A percentile compares a stretch with the other conserved stretches of the same genome.
phyloP scores from a whole-genome alignment of 2,888 invertebrate species.

The Gnatocerus cornutus region DNA sequence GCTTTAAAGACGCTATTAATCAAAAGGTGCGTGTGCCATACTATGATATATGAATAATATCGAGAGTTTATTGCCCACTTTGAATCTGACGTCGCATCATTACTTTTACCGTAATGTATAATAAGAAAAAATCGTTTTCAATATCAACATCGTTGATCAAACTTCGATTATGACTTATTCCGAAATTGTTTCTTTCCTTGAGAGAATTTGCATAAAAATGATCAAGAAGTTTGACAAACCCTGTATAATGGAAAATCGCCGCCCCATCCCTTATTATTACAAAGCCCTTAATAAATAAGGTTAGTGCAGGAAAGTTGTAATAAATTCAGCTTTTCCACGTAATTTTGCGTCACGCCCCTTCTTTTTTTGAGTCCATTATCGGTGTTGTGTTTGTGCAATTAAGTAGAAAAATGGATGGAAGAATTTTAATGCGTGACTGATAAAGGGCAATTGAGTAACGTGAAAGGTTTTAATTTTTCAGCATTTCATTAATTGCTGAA shows the following conservation, averaged over 20 bases:
- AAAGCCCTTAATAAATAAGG: constrained; percentile 39
- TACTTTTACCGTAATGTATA: constrained; percentile 20
- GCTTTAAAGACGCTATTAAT: constrained; percentile 31
- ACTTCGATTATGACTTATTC: constrained; percentile 19
- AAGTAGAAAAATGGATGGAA: constrained; percentile 15
- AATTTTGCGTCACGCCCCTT: neutral
- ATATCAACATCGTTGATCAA: constrained; percentile 14
- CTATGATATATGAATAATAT: constrained; percentile 32
- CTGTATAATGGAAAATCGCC: constrained; percentile 14
- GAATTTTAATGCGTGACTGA: constrained; percentile 8
- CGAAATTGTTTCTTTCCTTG: constrained; percentile 17
- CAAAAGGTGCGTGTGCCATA: constrained; percentile 29
- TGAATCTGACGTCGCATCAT: constrained; percentile 18
- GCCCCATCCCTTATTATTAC: constrained; percentile 12
- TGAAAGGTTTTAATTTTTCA: constrained; percentile 19
- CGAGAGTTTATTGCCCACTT: constrained; percentile 36
- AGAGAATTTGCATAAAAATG: constrained; percentile 31
- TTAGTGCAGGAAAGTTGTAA: constrained; percentile 23
- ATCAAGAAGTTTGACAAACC: constrained; percentile 24
- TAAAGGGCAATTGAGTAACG: constrained; percentile 8
- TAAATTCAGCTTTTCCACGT: constrained; percentile 33
- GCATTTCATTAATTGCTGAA: constrained; percentile 26
- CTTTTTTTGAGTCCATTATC: constrained; percentile 23
- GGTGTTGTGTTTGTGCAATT: constrained; percentile 29
- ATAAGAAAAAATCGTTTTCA: constrained; percentile 6